A percentile compares a stretch with the other conserved stretches of the same genome.
phyloP scores from a whole-genome alignment of 2,113 vertebrate genomes.

The Bombycilla garrulus region DNA sequence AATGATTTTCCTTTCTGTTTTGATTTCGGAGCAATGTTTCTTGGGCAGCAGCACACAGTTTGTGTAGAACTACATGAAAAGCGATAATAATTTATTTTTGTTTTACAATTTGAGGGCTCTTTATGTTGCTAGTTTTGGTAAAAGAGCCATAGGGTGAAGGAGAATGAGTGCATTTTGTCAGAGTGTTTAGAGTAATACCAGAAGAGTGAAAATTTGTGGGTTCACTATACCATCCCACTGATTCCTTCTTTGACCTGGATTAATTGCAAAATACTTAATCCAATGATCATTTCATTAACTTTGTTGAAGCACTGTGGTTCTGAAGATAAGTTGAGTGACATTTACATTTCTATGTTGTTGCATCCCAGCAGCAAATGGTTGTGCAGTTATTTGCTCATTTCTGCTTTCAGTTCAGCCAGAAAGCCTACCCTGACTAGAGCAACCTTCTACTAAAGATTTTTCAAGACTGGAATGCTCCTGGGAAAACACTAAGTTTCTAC shows the following conservation, averaged over 20 bases:
- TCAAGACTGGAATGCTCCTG: background rate
- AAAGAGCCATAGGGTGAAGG: background rate
- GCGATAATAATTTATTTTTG: background rate
- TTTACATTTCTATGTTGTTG: background rate
- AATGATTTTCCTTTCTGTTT: background rate
- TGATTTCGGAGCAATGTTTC: background rate
- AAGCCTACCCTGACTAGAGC: background rate
- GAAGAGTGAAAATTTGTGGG: background rate
- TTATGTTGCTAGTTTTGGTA: background rate
- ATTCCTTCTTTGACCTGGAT: background rate
- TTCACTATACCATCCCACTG: background rate
- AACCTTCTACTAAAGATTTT: background rate
- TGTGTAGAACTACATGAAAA: background rate
- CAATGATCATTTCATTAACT: background rate
- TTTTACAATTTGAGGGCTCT: background rate
- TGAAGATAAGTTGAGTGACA: rapidly evolving
- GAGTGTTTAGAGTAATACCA: background rate
- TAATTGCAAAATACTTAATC: background rate
- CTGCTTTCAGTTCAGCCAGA: background rate
- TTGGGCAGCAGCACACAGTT: background rate
- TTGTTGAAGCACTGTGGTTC: background rate
- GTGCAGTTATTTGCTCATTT: background rate
- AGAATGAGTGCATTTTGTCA: background rate
- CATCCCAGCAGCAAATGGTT: background rate
- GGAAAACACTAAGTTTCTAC: background rate